A percentile compares a stretch with the other conserved stretches of the same genome.
Evolutionary conservation across 2,888 invertebrate species (phyloP).

Genomic region (Priocnemis perturbator): DNA sequence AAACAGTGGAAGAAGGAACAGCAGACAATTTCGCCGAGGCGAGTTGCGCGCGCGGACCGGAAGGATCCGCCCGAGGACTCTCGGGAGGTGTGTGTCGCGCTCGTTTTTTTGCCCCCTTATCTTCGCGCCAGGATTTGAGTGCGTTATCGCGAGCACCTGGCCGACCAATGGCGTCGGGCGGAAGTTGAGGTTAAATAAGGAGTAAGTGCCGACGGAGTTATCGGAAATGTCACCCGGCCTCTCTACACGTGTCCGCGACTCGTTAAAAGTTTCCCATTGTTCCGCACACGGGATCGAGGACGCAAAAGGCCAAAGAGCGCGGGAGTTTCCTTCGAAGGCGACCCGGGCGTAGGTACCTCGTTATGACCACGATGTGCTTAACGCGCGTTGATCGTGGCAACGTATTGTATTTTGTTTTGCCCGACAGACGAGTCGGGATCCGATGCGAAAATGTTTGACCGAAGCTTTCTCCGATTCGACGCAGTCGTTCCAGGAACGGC

Average conservation of each 20-base stretch:
- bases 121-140: not conserved
- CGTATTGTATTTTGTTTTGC: no score
- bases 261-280: constrained; percentile 49
- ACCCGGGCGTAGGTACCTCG: constrained; percentile 1
- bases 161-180: not conserved
- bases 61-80: not conserved
- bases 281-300: constrained; percentile 12
- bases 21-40: not conserved
- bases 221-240: constrained; percentile 35
- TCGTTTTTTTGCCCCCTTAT: constrained; percentile 3
- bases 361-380: constrained; percentile 12
- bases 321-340: not conserved
- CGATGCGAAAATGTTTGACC: no score
- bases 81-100: not conserved
- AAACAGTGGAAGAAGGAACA: no score
- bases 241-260: constrained; percentile 36
- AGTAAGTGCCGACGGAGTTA: constrained; percentile 34
- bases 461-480: no score
- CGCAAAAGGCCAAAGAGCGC: not conserved
- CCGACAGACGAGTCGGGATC: no score
- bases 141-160: not conserved
- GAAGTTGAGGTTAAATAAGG: constrained; percentile 42
- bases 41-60: not conserved
- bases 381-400: constrained; percentile 1
- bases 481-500: no score